Percentiles rank a stretch among this genome's conserved stretches.
phyloP scores from a whole-genome alignment of 1,140 invertebrate genomes.

The Magallana ariakensis region DNA sequence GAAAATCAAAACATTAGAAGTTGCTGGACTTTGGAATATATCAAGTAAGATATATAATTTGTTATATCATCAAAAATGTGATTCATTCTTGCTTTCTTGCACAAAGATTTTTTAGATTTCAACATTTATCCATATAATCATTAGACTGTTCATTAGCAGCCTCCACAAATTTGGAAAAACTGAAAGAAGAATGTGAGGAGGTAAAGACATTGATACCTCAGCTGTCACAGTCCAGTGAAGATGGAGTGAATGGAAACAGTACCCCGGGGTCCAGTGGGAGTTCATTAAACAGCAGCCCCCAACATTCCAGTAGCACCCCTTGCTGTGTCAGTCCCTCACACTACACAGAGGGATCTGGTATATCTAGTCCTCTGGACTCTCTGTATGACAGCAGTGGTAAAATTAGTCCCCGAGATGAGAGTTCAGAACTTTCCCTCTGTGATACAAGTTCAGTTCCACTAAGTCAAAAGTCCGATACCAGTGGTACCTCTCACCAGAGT shows the following conservation, averaged over 20 bases:
- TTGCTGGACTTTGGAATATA: constrained; percentile 77
- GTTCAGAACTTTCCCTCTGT: not conserved
- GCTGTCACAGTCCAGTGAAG: constrained; percentile 66
- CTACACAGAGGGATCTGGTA: not conserved
- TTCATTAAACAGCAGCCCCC: constrained; percentile 14
- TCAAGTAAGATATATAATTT: constrained; percentile 67
- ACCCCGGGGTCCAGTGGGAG: not conserved
- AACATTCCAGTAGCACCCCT: not conserved
- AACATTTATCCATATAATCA: too few species aligned
- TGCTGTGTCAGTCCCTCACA: not conserved
- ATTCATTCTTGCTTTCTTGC: too few species aligned
- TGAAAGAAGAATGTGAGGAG: constrained; percentile 73
- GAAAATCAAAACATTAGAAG: constrained; percentile 79
- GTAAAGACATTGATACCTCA: constrained; percentile 72
- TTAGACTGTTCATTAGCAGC: constrained; percentile 5
- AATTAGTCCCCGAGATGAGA: not conserved
- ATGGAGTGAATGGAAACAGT: constrained; percentile 19
- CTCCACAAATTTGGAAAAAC: constrained; percentile 64
- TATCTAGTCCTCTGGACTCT: constrained; percentile 18
- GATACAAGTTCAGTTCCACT: not conserved
- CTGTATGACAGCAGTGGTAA: not conserved
- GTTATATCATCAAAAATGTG: too few species aligned
- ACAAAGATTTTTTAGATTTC: too few species aligned
- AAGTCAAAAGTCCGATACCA: not conserved
- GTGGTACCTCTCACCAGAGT: not conserved